Evolutionary conservation across 2,888 invertebrate species (phyloP).

Genomic region (Rhagonycha fulva): DNA sequence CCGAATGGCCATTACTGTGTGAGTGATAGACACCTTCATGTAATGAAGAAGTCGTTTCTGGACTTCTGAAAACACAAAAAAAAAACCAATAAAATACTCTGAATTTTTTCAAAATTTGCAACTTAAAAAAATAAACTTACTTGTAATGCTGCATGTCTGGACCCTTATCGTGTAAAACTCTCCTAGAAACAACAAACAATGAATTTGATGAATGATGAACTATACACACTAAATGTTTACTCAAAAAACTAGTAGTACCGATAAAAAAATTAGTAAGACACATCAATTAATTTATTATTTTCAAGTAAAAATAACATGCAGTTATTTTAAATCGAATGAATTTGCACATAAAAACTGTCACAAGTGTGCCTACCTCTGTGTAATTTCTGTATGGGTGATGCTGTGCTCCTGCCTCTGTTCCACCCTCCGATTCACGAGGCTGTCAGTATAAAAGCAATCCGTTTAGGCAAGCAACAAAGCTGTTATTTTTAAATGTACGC

Average conservation of each 20-base stretch:
- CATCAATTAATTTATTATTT: not conserved
- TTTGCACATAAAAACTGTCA: slow-evolving; percentile 6
- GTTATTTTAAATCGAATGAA: slow-evolving; percentile 23
- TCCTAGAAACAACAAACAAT: slow-evolving; percentile 58
- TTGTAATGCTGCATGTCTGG: slow-evolving; percentile 69
- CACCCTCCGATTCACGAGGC: slow-evolving; percentile 70
- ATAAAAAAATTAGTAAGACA: not conserved
- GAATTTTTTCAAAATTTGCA: not conserved
- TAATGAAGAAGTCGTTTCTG: slow-evolving; percentile 34
- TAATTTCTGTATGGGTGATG: slow-evolving; percentile 69
- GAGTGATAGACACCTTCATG: slow-evolving; percentile 52
- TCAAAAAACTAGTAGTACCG: not conserved
- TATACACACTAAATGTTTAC: slow-evolving; percentile 3
- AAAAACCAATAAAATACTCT: not conserved
- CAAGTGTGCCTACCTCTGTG: slow-evolving; percentile 60
- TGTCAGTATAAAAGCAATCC: slow-evolving; percentile 48
- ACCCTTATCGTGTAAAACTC: slow-evolving; percentile 66
- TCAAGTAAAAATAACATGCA: slow-evolving; percentile 11
- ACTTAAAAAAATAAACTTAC: slow-evolving; percentile 54
- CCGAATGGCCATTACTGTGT: slow-evolving; percentile 69
- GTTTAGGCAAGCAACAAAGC: slow-evolving; percentile 29
- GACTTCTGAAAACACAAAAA: slow-evolving; percentile 29
- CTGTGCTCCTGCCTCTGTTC: slow-evolving; percentile 70
- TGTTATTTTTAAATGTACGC: slow-evolving; percentile 1
- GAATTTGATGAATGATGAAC: slow-evolving; percentile 42